These are phyloP conservation scores for Sebastes matsubarae DNA, from an alignment of 2,797 vertebrate species.

Conservation along the genomic window DNA sequence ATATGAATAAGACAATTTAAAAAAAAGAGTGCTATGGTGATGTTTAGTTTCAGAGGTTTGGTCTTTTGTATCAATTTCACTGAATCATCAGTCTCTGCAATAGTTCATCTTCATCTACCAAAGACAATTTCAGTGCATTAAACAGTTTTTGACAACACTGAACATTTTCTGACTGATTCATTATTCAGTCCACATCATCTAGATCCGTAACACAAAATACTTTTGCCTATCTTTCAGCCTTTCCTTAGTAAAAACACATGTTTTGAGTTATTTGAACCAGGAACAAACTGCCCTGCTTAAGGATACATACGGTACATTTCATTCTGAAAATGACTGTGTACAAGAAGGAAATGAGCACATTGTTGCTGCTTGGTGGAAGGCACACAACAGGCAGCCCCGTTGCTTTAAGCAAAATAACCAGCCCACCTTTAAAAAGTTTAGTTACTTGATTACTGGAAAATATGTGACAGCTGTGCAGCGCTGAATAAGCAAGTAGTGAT, in stretches of 20 bases:
- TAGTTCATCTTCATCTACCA: neutral
- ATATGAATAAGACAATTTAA: neutral
- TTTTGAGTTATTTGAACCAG: conserved; percentile 10
- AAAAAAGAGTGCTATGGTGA: neutral
- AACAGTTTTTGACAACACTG: neutral
- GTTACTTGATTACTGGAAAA: conserved; percentile 62
- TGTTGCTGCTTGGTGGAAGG: conserved; percentile 7
- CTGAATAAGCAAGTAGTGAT: conserved; percentile 5
- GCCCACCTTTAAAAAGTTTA: neutral
- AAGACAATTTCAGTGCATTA: neutral
- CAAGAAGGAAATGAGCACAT: neutral
- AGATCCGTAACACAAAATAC: neutral
- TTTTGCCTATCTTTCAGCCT: neutral
- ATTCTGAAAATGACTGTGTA: neutral
- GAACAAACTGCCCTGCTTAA: conserved; percentile 5
- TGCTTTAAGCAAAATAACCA: conserved; percentile 2
- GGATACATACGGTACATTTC: neutral
- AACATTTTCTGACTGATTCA: neutral
- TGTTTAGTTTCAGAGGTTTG: neutral
- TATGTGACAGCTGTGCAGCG: conserved; percentile 65
- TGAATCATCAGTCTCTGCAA: neutral
- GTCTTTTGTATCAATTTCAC: neutral
- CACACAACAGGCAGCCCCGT: neutral
- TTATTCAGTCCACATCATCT: neutral
- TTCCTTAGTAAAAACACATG: conserved; percentile 19